Evolutionary conservation across 2,113 vertebrate genomes (phyloP).

Genomic region (Passer domesticus): DNA sequence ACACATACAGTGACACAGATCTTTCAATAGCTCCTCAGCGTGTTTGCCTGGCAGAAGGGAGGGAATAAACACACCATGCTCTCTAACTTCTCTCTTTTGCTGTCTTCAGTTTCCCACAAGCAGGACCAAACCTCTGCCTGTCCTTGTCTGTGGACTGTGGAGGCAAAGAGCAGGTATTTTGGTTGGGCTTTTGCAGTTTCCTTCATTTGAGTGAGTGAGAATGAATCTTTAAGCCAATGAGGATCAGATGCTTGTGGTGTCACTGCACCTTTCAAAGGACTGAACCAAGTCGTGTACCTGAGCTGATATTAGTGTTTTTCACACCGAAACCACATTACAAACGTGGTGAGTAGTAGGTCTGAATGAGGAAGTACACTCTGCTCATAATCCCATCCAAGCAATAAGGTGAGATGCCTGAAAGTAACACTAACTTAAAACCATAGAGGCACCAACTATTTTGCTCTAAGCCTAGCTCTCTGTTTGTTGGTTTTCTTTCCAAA

Average conservation of each 20-base stretch:
- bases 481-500: neutral
- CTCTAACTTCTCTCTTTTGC: neutral
- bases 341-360: neutral
- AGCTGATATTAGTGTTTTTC: neutral
- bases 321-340: neutral
- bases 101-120: neutral
- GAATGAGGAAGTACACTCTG: accelerated
- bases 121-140: neutral
- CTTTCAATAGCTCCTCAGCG: neutral
- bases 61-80: neutral
- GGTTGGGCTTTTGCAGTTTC: neutral
- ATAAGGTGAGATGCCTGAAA: accelerated
- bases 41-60: neutral
- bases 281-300: neutral
- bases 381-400: neutral
- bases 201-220: neutral
- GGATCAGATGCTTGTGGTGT: neutral
- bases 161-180: neutral
- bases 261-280: neutral
- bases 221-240: neutral
- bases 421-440: neutral
- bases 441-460: neutral
- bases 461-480: neutral
- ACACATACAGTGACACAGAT: accelerated
- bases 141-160: neutral